A percentile compares a stretch with the other conserved stretches of the same genome.
Conservation (phyloP, 2,797 vertebrate genomes). For the Balearica regulorum region DNA sequence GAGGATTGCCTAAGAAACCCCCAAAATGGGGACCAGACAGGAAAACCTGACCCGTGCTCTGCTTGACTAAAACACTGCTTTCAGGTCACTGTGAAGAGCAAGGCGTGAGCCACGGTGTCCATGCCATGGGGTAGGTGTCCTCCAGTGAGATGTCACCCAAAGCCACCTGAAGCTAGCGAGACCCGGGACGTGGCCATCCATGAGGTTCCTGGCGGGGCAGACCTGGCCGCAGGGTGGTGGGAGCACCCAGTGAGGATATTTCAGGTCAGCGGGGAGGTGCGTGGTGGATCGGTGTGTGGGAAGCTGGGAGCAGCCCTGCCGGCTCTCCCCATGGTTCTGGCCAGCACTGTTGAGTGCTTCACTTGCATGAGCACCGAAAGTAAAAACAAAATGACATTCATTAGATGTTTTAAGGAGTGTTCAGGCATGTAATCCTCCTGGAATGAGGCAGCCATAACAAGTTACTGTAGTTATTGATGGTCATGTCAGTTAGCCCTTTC, state of each 20-base stretch:
- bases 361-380: conserved; percentile 55
- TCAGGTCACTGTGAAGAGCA: not conserved
- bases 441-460: conserved; percentile 73
- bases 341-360: conserved; percentile 20
- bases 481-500: conserved; percentile 65
- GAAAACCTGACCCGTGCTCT: not conserved
- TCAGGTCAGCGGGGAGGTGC: not conserved
- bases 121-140: not conserved
- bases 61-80: not conserved
- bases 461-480: conserved; percentile 73
- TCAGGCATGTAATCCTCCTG: conserved; percentile 72
- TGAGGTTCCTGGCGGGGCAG: not conserved
- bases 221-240: not conserved
- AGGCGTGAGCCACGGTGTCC: not conserved
- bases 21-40: not conserved
- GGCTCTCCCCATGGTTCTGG: conserved; percentile 57
- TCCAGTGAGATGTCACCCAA: fast-evolving
- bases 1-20: not conserved
- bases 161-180: not conserved
- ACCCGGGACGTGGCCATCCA: not conserved
- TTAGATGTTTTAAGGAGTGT: conserved; percentile 70
- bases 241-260: not conserved
- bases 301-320: conserved; percentile 35
- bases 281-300: not conserved
- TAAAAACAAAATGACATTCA: conserved; percentile 71